These are phyloP conservation scores for Callospermophilus lateralis DNA, from an alignment of 2,113 vertebrate genomes.

Conservation along the genomic window DNA sequence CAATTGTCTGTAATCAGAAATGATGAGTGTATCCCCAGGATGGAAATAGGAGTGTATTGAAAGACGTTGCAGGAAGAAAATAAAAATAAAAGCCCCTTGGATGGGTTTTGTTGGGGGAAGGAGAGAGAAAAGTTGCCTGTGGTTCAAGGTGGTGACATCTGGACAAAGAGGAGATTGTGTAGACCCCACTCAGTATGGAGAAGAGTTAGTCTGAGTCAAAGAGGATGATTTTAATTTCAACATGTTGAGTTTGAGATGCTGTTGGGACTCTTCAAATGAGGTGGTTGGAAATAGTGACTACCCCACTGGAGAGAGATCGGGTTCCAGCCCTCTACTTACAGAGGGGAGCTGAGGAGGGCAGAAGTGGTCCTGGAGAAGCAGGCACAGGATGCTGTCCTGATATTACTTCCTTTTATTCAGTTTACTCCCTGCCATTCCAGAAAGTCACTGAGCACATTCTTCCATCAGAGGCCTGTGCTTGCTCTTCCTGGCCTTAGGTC, in stretches of 20 bases:
- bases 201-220: background rate
- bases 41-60: background rate
- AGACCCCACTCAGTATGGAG: background rate
- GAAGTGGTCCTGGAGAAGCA: background rate
- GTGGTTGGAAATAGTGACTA: background rate
- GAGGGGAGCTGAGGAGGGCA: background rate
- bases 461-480: background rate
- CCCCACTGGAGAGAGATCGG: background rate
- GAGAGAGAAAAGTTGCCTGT: background rate
- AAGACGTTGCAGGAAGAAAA: background rate
- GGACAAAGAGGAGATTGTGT: background rate
- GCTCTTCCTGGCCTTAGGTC: background rate
- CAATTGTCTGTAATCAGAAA: background rate
- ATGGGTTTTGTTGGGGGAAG: background rate
- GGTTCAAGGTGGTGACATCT: background rate
- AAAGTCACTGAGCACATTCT: fast-evolving
- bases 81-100: background rate
- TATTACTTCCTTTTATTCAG: background rate
- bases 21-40: background rate
- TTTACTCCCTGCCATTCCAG: background rate
- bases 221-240: background rate
- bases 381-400: background rate
- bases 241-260: background rate
- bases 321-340: background rate
- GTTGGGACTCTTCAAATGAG: background rate